Evolutionary conservation across 2,113 vertebrate species (phyloP).

Genomic region (Delphinapterus leucas): DNA sequence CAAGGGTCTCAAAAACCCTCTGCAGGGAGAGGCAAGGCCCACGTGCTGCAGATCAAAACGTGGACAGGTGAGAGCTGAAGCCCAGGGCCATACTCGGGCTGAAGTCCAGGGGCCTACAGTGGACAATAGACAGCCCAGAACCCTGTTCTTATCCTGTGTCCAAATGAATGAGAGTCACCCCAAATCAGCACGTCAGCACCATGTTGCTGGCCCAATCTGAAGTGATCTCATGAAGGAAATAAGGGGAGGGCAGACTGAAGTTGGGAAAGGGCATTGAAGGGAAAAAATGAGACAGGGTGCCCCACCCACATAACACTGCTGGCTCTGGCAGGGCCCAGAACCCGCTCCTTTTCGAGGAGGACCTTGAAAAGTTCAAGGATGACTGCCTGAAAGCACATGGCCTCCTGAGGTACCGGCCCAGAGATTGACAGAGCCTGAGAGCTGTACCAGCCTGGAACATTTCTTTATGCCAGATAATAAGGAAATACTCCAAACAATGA

Average conservation of each 20-base stretch:
- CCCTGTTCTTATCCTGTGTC: background rate
- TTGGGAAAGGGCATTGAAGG: too few species aligned
- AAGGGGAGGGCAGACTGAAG: background rate
- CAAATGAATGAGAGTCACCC: background rate
- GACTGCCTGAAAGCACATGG: background rate
- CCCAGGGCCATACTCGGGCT: rapidly evolving
- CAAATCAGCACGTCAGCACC: background rate
- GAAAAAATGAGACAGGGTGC: background rate
- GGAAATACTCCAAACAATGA: background rate
- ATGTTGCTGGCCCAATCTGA: background rate
- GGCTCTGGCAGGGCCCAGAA: background rate
- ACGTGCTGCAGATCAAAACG: background rate
- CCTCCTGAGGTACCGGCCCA: background rate
- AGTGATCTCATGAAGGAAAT: background rate
- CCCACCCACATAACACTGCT: background rate
- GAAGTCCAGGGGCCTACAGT: background rate
- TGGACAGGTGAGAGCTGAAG: background rate
- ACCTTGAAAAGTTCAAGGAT: background rate
- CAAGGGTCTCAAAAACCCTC: background rate
- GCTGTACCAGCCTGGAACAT: background rate
- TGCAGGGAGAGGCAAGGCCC: background rate
- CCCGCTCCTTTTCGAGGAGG: background rate
- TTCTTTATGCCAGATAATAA: background rate
- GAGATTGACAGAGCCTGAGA: background rate
- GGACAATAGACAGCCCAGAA: background rate